Base-by-base conservation (phyloP, 2,888 invertebrate genomes). In the Cataglyphis livida region DNA sequence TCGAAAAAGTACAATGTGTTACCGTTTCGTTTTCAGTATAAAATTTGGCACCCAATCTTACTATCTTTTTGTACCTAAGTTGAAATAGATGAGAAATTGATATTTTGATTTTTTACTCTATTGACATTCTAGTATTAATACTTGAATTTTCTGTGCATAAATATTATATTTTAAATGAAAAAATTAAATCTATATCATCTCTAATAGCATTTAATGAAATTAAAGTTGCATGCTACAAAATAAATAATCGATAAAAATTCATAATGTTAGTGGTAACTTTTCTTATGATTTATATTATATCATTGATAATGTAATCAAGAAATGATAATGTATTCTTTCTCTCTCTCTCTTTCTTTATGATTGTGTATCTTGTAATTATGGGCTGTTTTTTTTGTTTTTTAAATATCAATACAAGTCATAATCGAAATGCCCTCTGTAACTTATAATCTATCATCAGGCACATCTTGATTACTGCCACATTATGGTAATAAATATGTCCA, bases 1-100 rank as follows among this genome's bases (percentile, higher is more conserved):
- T 79, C n/a, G 62, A 76, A 88, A 87, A 86, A 84, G 81, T 65
- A 65, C n/a, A 79, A 79, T 88, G 88, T 82, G 76, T 41, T 83
- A 73, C 76, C 64, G 81, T 81, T 81, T 83, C 41, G n/a, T 84
- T 84, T 84, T 87, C 62, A 32, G 81, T 90, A 91, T 78, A 90
- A 90, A 91, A 89, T 91, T 90, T 90, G 90, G 90, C 90, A 90
- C 90, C 90, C 84, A 61, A 76, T 84, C 81, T 65, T 84, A 65
- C 35, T 81, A 71, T 41, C 59, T 15, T 65, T 66, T 70, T 70
- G 79, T 74, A 78, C 38, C 73, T 10, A 65, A 57, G 21, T 78
- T 57, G 10, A 41, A 57, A 38, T 28, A 57, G 65, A 48, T 41
- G 6, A 32, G 28, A 78, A 70, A 59, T 78, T 7, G 21, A 41